Evolutionary conservation across 2,888 invertebrate species (phyloP), one percentile per base, ranked within the genome.

Genomic region (Thereva unica): DNA sequence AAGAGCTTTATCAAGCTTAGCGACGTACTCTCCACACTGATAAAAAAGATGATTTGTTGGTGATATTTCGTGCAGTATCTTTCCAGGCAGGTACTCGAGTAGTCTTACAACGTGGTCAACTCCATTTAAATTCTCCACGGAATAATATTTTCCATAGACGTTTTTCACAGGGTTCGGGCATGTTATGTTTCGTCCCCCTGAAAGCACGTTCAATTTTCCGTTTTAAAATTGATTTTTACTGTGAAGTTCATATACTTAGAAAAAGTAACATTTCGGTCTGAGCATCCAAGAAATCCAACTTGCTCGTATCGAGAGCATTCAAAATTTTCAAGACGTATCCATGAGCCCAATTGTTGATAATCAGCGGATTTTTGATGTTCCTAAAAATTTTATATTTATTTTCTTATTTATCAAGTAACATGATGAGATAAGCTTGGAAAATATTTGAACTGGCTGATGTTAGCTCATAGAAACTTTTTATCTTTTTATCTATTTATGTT

Each of bases 261-360:
- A 85, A 88, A 42, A 89, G 78, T 84, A 93, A 85, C 70, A 91
- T 81, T 72, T 87, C 85, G 71, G 87, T 90, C 80, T 93, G 93
- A 0, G 88, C 92, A 67, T 91, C 90, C 5, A 93, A 84, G 23
- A 89, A 83, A 1, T 78, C 78, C 0, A 82, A 77, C 54, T 90
- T 88, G 74, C 85, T 83, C 0, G 95, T 91, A 78, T 95, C 93
- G 76, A 91, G 81, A 0, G 90, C 86, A 80, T 95, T 95, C 72
- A 92, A 83, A 56, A 95, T 86, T 83, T 95, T 95, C 67, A 95
- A 79, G 23, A 92, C 88, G 75, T 91, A 92, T 0, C 90, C 91
- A 71, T 87, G 77, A 0, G 84, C 81, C 69, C 83, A 83, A 70
- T 84, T 82, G 4, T 80, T 76, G 0, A 83, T 80, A 68, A 87